Percentiles rank a stretch among this genome's conserved stretches.
These are phyloP conservation scores for Petromus typicus DNA, from an alignment of 2,113 vertebrate species.

Conservation along the genomic window DNA sequence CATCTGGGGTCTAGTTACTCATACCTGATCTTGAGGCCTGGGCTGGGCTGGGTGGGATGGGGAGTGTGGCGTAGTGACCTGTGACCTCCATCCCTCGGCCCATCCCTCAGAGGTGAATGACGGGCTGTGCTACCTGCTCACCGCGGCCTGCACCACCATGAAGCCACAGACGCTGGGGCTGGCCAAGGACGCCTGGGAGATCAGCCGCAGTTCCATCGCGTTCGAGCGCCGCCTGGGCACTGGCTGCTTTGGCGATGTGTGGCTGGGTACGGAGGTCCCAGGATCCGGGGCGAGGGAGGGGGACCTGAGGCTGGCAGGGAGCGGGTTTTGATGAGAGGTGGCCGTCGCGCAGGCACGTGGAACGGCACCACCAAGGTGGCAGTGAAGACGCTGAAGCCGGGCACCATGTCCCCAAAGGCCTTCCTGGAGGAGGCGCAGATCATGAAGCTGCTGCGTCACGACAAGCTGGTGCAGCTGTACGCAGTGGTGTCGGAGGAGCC, in stretches of 20 bases:
- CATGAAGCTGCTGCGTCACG: conserved; percentile 98
- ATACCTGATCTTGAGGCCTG: background rate
- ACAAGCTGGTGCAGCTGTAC: conserved; percentile 98
- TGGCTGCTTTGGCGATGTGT: conserved; percentile 98
- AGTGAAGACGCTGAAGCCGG: conserved; percentile 97
- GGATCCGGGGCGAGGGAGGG: background rate
- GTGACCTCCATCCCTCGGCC: conserved; percentile 39
- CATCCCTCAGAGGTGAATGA: conserved; percentile 89
- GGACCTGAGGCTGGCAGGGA: fast-evolving
- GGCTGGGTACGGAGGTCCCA: conserved; percentile 92
- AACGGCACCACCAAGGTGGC: conserved; percentile 97
- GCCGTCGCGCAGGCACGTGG: conserved; percentile 92
- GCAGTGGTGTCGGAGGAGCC: conserved; percentile 98
- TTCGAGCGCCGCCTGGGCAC: conserved; percentile 93
- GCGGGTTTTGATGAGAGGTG: background rate
- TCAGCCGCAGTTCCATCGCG: conserved; percentile 89
- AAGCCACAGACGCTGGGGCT: conserved; percentile 96
- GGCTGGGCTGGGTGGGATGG: background rate
- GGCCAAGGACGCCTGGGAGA: conserved; percentile 97
- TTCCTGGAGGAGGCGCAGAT: conserved; percentile 99
- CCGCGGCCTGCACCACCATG: conserved; percentile 88
- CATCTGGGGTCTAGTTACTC: background rate
- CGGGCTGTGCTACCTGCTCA: conserved; percentile 95
- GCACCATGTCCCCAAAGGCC: conserved; percentile 98
- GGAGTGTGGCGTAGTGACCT: background rate